A percentile compares a stretch with the other conserved stretches of the same genome.
Evolutionary conservation across 2,797 vertebrate species (phyloP).

Genomic region (Octomys mimax): DNA sequence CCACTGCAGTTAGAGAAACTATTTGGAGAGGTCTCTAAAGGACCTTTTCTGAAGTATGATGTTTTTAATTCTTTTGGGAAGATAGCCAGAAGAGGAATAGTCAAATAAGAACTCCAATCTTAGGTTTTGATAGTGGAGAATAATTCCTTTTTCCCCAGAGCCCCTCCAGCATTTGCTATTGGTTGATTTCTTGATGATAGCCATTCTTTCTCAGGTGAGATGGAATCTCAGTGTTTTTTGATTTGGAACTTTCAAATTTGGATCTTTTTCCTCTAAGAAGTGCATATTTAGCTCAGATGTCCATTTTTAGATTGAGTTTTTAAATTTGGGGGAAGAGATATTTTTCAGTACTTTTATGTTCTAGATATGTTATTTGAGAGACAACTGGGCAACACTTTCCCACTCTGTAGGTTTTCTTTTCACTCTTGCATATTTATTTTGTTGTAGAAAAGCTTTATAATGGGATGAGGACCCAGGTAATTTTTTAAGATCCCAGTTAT

Average conservation of each 20-base stretch:
- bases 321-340: not conserved
- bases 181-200: not conserved
- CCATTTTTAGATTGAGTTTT: not conserved
- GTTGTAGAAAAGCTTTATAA: not conserved
- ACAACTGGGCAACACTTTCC: not conserved
- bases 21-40: no score
- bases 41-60: no score
- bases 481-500: not conserved
- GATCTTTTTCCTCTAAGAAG: not conserved
- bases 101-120: no score
- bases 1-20: no score
- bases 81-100: no score
- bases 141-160: no score
- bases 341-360: not conserved
- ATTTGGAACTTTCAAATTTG: not conserved
- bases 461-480: not conserved
- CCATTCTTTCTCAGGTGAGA: not conserved
- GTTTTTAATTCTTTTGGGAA: no score
- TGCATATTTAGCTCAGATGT: not conserved
- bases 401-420: not conserved
- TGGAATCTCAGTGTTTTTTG: not conserved
- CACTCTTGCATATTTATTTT: not conserved
- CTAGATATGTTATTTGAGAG: not conserved
- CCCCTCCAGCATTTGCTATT: not conserved
- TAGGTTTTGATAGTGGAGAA: no score